These are phyloP conservation scores for Chaenodraco wilsoni DNA, from an alignment of 2,797 vertebrate species.

Conservation along the genomic window DNA sequence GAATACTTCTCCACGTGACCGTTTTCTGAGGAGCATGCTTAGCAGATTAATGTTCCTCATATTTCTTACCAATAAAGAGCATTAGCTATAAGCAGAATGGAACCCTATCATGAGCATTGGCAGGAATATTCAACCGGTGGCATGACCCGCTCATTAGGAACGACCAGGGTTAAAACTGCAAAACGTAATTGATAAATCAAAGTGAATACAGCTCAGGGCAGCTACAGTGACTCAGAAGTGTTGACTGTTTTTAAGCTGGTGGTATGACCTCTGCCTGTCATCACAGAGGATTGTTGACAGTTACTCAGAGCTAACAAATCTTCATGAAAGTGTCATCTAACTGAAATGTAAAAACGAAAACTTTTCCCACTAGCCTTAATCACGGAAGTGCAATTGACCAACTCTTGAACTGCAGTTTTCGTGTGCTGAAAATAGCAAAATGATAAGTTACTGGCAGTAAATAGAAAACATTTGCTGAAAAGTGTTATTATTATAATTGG, in stretches of 20 bases:
- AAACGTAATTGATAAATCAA: constrained; percentile 7
- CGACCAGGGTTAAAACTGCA: constrained; percentile 1
- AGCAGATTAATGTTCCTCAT: constrained; percentile 7
- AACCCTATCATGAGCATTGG: background rate
- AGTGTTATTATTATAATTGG: no score
- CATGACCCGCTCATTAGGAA: background rate
- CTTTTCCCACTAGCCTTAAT: background rate
- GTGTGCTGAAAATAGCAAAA: background rate
- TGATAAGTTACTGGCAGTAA: background rate
- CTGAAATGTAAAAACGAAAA: background rate
- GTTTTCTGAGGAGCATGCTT: constrained; percentile 23
- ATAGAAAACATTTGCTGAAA: background rate
- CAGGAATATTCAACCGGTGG: background rate
- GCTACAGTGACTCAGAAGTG: background rate
- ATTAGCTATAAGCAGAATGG: background rate
- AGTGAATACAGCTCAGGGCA: background rate
- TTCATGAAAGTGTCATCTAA: background rate
- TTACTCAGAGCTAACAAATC: background rate
- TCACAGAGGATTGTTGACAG: background rate
- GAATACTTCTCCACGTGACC: constrained; percentile 21
- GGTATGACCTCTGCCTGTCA: background rate
- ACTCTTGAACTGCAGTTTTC: background rate
- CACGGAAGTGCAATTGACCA: background rate
- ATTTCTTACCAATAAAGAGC: background rate
- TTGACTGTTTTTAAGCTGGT: constrained; percentile 7